These are phyloP conservation scores for Thalassaphorura encarpata DNA, from an alignment of 1,140 invertebrate genomes.

Conservation along the genomic window DNA sequence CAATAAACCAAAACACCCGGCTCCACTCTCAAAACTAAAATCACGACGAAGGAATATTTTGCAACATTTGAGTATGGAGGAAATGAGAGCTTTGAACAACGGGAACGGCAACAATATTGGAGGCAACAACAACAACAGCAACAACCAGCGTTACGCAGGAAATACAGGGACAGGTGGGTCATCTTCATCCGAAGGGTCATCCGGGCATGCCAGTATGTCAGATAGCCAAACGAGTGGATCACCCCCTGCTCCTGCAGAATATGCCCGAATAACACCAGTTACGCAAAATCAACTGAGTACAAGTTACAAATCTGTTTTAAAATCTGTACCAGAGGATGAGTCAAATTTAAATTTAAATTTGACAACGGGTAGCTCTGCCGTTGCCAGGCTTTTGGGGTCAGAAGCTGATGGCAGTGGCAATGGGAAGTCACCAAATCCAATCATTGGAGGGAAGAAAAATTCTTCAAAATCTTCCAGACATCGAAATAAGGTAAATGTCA, in stretches of 20 bases:
- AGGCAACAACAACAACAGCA: neutral
- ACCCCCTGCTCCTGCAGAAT: conserved; percentile 27
- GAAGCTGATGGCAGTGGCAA: too few species aligned
- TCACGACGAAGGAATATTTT: conserved; percentile 41
- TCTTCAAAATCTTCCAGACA: conserved; percentile 21
- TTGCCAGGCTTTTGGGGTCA: too few species aligned
- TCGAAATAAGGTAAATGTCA: conserved; percentile 28
- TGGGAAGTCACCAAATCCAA: too few species aligned
- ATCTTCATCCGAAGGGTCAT: conserved; percentile 29
- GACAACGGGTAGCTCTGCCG: neutral
- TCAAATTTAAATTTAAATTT: conserved; percentile 19
- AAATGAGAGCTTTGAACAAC: conserved; percentile 53
- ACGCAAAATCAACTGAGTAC: conserved; percentile 40
- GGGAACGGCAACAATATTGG: conserved; percentile 4
- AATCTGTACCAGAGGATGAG: conserved; percentile 58
- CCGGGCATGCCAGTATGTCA: conserved; percentile 30
- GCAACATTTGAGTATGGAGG: conserved; percentile 54
- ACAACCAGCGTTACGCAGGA: neutral
- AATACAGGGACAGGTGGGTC: conserved; percentile 28
- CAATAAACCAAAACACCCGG: conserved; percentile 1
- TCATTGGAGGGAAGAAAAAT: too few species aligned
- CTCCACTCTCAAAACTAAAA: conserved; percentile 39
- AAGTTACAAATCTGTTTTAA: conserved; percentile 48
- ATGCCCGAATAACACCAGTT: conserved; percentile 26
- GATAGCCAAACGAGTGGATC: conserved; percentile 31